A percentile compares a stretch with the other conserved stretches of the same genome.
phyloP scores from a whole-genome alignment of 2,113 vertebrate species.

The Limnothrissa miodon region DNA sequence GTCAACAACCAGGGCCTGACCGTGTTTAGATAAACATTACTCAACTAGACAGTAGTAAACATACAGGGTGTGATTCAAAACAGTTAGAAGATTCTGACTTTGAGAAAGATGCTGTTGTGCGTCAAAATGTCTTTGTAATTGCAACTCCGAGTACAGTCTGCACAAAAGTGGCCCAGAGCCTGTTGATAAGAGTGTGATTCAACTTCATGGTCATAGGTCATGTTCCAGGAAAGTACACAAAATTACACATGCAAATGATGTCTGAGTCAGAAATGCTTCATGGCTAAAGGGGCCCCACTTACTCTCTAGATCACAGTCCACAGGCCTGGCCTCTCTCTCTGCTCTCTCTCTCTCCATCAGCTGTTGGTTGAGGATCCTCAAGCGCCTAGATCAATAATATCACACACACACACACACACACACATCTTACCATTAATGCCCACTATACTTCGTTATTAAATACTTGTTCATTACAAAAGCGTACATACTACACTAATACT shows the following conservation, averaged over 20 bases:
- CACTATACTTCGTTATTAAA: background rate
- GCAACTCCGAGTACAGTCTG: no score
- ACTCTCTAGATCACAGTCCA: conserved; percentile 75
- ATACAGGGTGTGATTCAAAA: background rate
- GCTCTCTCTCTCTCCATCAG: conserved; percentile 70
- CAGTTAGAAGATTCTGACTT: no score
- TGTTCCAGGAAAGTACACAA: background rate
- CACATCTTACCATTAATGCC: background rate
- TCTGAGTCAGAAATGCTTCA: background rate
- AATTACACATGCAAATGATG: background rate
- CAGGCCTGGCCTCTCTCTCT: conserved; percentile 57
- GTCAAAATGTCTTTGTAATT: no score
- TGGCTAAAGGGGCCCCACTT: conserved; percentile 24
- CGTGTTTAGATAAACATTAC: no score
- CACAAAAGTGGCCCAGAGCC: no score
- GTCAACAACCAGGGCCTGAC: background rate
- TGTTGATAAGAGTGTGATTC: no score
- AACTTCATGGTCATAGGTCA: background rate
- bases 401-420: conserved; percentile 25
- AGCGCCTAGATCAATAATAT: conserved; percentile 60
- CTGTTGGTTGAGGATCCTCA: conserved; percentile 80
- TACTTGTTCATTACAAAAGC: background rate
- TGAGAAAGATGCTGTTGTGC: no score
- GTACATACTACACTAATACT: no score
- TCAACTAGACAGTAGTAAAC: background rate